Conservation (phyloP, 2,113 vertebrate genomes). For the Coptodon rendalli region DNA sequence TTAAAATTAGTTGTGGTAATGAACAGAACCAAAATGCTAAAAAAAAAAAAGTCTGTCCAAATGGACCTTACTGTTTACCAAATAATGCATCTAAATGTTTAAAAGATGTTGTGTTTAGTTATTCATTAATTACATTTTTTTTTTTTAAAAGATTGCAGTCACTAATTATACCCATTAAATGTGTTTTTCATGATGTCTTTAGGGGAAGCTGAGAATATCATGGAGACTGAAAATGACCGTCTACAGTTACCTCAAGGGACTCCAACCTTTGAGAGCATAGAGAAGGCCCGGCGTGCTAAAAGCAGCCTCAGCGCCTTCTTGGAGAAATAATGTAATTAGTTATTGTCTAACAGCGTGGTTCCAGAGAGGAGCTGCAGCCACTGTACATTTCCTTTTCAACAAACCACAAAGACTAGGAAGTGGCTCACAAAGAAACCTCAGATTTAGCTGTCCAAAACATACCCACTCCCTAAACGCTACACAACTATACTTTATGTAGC, state of each 20-base stretch:
- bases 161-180: background rate
- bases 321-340: conserved; percentile 72
- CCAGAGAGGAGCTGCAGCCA: background rate
- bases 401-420: background rate
- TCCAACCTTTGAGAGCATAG: conserved; percentile 80
- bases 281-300: conserved; percentile 79
- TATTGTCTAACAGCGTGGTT: background rate
- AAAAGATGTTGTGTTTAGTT: background rate
- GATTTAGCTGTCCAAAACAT: background rate
- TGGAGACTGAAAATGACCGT: conserved; percentile 66
- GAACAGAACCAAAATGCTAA: background rate
- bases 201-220: conserved; percentile 83
- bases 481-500: background rate
- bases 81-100: background rate
- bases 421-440: background rate
- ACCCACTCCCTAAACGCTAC: background rate
- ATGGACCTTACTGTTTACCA: background rate
- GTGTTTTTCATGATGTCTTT: background rate
- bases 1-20: background rate
- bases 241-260: conserved; percentile 76
- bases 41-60: background rate
- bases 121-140: background rate
- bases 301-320: conserved; percentile 62
- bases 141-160: background rate
- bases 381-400: background rate